A percentile compares a stretch with the other conserved stretches of the same genome.
Conservation (phyloP, 2,113 vertebrate genomes). For the Mastomys coucha region DNA sequence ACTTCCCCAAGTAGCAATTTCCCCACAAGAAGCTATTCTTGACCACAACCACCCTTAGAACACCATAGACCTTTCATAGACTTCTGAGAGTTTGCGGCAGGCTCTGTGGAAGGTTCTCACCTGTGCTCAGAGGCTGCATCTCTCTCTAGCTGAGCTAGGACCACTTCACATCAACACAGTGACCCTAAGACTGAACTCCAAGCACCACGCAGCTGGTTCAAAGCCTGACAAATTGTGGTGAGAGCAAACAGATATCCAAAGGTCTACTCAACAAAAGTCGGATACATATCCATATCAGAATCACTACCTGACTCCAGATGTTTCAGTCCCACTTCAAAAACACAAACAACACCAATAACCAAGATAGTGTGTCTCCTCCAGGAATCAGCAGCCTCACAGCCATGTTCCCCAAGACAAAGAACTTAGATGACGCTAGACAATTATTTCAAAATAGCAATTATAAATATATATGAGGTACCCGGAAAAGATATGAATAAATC, state of each 20-base stretch:
- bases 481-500: neutral
- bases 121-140: neutral
- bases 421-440: neutral
- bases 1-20: neutral
- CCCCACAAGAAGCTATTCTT: neutral
- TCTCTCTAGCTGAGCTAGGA: neutral
- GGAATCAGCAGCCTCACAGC: neutral
- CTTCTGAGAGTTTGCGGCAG: neutral
- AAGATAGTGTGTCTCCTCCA: neutral
- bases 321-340: neutral
- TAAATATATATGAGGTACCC: neutral
- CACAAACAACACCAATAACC: neutral
- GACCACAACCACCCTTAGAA: neutral
- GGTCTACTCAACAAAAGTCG: neutral
- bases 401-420: neutral
- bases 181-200: neutral
- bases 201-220: neutral
- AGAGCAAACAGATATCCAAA: neutral
- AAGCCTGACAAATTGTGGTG: neutral
- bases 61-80: neutral
- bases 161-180: neutral
- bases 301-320: neutral
- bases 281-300: neutral
- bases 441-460: neutral
- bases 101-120: neutral